Base-by-base conservation (phyloP, 2,888 invertebrate genomes). In the Aleiodes leptofemur region DNA sequence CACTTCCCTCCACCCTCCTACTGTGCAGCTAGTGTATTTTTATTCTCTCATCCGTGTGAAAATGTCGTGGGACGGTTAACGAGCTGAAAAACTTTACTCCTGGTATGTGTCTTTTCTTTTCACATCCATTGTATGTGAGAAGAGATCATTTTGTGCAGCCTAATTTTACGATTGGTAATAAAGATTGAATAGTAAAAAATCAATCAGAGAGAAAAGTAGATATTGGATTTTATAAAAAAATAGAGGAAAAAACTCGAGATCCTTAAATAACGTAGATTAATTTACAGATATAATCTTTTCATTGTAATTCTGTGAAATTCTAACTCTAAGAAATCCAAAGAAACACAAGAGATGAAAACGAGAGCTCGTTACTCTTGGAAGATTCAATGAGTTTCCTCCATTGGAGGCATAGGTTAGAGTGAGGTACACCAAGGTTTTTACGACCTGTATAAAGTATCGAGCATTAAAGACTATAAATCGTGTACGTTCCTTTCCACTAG, bases 391-490 rank as follows among this genome's bases (percentile, higher is more conserved):
- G 53, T 48, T 53, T 69, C 70, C 31, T 2, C 23, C 48, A 48
- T 43, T 16, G 53, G 38, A 38, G 51, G 29, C 43, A 29, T 13
- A 55, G 38, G 64, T 34, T 31, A 43, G 14, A 66, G 70, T 56
- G 64, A 72, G 76, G 57, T 48, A 73, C 53, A 70, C 16, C 50
- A 55, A 73, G 72, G 77, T 77, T 79, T 84, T 84, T 83, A 83
- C 83, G 82, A 82, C 80, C 80, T 82, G 82, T 83, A 48, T 64
- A 82, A 84, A 85, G 83, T 82, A 84, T 84, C 83, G 83, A 81
- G 83, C 80, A 77, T 64, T 84, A 84, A 84, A 82, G 82, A 83
- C 84, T 79, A 85, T 83, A 82, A 84, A 85, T 84, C 82, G 83
- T 80, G 79, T 77, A 79, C 80, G 77, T 83, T 82, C 82, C 81